These are phyloP conservation scores for Lordiphosa mommai DNA, from an alignment of 1,140 invertebrate species.

Conservation along the genomic window DNA sequence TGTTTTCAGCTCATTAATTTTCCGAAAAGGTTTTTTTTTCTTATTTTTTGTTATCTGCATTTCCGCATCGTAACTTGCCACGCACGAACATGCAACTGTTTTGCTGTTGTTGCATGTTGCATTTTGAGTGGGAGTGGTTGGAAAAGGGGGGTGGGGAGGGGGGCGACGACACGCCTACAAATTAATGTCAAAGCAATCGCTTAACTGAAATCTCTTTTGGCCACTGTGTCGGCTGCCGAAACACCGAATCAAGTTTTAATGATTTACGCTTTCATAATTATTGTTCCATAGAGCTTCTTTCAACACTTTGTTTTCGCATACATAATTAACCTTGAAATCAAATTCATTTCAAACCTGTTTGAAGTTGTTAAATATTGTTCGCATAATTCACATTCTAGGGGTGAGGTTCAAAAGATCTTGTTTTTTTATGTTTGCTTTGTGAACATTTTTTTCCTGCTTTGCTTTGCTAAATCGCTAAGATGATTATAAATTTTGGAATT, in stretches of 20 bases:
- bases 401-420: not conserved
- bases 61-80: conserved; percentile 10
- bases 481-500: conserved; percentile 5
- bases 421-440: not conserved
- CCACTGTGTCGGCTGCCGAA: not conserved
- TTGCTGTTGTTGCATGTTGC: conserved; percentile 1
- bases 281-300: too few species aligned
- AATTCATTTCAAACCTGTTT: not conserved
- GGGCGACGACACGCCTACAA: conserved; percentile 1
- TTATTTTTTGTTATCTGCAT: conserved; percentile 1
- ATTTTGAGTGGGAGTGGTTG: not conserved
- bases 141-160: too few species aligned
- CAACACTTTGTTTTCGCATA: not conserved
- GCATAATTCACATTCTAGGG: conserved; percentile 1
- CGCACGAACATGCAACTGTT: conserved; percentile 11
- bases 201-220: not conserved
- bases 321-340: conserved; percentile 4
- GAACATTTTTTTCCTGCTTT: not conserved
- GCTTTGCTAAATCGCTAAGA: not conserved
- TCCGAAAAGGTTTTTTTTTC: conserved; percentile 2
- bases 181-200: too few species aligned
- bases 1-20: conserved; percentile 10
- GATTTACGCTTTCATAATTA: not conserved
- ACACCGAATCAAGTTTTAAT: not conserved
- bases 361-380: not conserved